A percentile compares a stretch with the other conserved stretches of the same genome.
These are phyloP conservation scores for Synodontis membranacea DNA, from an alignment of 2,113 vertebrate genomes.

Conservation along the genomic window DNA sequence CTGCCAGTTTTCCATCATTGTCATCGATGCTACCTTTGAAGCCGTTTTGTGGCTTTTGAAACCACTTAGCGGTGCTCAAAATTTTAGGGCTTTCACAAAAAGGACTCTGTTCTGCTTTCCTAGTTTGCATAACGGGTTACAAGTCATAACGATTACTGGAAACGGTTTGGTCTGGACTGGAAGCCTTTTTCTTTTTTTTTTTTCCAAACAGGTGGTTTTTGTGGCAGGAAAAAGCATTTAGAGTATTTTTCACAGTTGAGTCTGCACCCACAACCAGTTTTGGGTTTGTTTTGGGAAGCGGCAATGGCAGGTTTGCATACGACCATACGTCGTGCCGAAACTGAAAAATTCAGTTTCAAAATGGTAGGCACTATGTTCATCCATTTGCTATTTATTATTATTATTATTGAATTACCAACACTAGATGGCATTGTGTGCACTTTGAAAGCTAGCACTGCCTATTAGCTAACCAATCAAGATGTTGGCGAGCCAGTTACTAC, in stretches of 20 bases:
- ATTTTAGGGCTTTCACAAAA: not conserved
- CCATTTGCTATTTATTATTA: not conserved
- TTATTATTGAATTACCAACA: not conserved
- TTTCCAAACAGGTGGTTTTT: not conserved
- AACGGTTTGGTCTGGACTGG: not conserved
- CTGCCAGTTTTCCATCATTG: conserved; percentile 13
- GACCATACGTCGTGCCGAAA: no score
- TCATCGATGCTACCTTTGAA: not conserved
- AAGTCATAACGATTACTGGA: not conserved
- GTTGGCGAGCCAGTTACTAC: not conserved
- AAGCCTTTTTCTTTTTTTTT: no score
- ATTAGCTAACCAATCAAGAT: not conserved
- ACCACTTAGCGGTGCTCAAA: not conserved
- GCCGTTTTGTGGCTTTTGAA: not conserved
- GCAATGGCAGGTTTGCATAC: not conserved
- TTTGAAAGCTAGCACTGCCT: not conserved
- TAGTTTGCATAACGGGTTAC: not conserved
- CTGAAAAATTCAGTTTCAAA: no score
- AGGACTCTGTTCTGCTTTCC: not conserved
- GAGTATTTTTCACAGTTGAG: not conserved
- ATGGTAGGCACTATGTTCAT: not conserved
- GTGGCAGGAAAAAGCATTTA: not conserved
- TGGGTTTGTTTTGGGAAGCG: not conserved
- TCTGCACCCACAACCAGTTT: not conserved
- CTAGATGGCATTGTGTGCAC: not conserved